Conservation (phyloP, 2,797 vertebrate genomes). For the Falco berigora region DNA sequence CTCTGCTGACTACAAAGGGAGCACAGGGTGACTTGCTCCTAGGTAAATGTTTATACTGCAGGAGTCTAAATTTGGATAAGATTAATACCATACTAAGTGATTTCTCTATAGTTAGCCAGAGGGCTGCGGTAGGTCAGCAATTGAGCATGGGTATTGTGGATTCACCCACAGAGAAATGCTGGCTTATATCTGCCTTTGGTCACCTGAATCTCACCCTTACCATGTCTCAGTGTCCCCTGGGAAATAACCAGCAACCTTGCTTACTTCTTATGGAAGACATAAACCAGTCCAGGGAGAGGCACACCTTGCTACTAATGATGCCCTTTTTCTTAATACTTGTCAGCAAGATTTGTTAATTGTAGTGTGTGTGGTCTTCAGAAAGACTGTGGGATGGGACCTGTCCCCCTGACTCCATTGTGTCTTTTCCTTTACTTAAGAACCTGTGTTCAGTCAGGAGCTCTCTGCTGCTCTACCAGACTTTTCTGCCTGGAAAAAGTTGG, state of each 20-base stretch:
- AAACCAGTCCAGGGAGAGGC: background rate
- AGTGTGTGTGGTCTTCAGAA: background rate
- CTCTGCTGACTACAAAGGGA: slow-evolving; percentile 48
- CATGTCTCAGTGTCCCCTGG: background rate
- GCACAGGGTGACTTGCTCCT: slow-evolving; percentile 28
- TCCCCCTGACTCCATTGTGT: background rate
- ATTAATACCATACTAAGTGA: slow-evolving; percentile 55
- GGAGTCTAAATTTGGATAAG: slow-evolving; percentile 55
- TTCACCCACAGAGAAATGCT: background rate
- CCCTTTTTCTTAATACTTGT: background rate
- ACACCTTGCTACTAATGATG: background rate
- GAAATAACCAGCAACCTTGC: background rate
- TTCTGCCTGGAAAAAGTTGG: slow-evolving; percentile 22
- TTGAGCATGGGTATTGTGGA: background rate
- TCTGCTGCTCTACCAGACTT: background rate
- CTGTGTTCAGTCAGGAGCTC: background rate
- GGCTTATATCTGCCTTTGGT: background rate
- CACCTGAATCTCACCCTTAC: background rate
- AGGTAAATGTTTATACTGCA: slow-evolving; percentile 53
- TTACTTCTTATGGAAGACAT: background rate
- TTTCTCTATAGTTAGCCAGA: background rate
- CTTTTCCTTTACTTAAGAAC: background rate
- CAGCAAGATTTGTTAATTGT: background rate
- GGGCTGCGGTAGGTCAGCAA: slow-evolving; percentile 28
- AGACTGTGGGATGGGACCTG: background rate